A percentile compares a stretch with the other conserved stretches of the same genome.
phyloP scores from a whole-genome alignment of 2,888 invertebrate genomes.

The Dolichopus griseipennis region DNA sequence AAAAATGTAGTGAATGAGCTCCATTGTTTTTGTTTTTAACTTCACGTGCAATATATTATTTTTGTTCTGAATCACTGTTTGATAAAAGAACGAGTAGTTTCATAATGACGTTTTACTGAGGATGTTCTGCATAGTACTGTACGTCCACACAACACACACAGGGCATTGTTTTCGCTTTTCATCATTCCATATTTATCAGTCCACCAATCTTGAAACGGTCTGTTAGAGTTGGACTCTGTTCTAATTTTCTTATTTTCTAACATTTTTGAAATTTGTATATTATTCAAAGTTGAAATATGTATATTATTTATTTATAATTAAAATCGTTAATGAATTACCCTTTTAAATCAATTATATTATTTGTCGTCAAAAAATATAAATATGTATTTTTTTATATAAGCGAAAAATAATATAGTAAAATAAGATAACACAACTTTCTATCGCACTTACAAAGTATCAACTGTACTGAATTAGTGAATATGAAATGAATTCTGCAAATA shows the following conservation, averaged over 20 bases:
- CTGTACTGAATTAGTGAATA: conserved; percentile 9
- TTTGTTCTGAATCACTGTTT: no score
- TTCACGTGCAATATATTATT: no score
- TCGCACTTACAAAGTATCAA: conserved; percentile 10
- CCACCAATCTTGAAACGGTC: conserved; percentile 10
- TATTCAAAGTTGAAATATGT: conserved; percentile 8
- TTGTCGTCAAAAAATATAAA: conserved; percentile 8
- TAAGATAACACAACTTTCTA: conserved; percentile 9
- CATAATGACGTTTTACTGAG: conserved; percentile 10
- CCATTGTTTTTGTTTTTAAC: conserved; percentile 1
- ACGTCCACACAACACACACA: conserved; percentile 9
- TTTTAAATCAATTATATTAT: conserved; percentile 8
- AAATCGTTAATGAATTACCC: conserved; percentile 9
- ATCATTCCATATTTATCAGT: conserved; percentile 9
- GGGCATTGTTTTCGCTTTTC: conserved; percentile 10
- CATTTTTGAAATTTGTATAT: conserved; percentile 3
- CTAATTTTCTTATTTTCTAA: conserved; percentile 8
- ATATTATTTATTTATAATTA: conserved; percentile 9
- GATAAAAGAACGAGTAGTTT: conserved; percentile 2
- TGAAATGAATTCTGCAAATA: conserved; percentile 5
- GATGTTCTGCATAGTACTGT: conserved; percentile 9
- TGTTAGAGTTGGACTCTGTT: conserved; percentile 9
- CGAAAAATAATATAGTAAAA: conserved; percentile 8
- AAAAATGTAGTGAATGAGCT: conserved; percentile 7
- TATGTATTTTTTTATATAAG: conserved; percentile 7